Evolutionary conservation across 2,797 vertebrate genomes (phyloP).

Genomic region (Gorsachius magnificus): DNA sequence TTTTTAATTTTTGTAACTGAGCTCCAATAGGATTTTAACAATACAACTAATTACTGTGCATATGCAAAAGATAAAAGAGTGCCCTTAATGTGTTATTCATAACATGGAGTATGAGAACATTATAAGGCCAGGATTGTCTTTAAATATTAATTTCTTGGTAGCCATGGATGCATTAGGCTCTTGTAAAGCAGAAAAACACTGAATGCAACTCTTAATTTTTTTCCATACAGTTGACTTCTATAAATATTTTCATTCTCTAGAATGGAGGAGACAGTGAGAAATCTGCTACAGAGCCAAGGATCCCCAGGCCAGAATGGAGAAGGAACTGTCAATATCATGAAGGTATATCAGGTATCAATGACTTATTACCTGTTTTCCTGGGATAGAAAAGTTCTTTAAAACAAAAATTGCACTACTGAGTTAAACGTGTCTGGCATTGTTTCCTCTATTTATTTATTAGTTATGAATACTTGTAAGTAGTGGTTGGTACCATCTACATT

Average conservation of each 20-base stretch:
- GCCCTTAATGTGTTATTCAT: constrained; percentile 65
- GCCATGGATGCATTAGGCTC: constrained; percentile 9
- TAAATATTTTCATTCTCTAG: constrained; percentile 73
- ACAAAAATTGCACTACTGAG: not conserved
- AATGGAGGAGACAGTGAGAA: constrained; percentile 93
- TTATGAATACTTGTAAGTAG: not conserved
- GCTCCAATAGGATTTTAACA: constrained; percentile 23
- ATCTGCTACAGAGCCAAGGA: constrained; percentile 86
- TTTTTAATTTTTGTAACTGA: not conserved
- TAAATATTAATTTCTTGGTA: constrained; percentile 62
- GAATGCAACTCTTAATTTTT: not conserved
- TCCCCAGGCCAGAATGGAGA: constrained; percentile 81
- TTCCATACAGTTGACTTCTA: constrained; percentile 17
- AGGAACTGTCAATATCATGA: constrained; percentile 84
- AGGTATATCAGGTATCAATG: constrained; percentile 83
- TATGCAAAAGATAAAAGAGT: constrained; percentile 38
- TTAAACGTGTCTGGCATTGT: not conserved
- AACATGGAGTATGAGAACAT: constrained; percentile 44
- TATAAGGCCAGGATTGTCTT: constrained; percentile 18
- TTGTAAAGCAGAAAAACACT: constrained; percentile 10
- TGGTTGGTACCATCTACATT: not conserved
- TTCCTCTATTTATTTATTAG: not conserved
- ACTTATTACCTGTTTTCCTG: not conserved
- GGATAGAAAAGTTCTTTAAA: not conserved
- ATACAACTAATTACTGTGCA: constrained; percentile 29